These are phyloP conservation scores for Seriola quinqueradiata DNA, from an alignment of 2,113 vertebrate species.

Conservation along the genomic window DNA sequence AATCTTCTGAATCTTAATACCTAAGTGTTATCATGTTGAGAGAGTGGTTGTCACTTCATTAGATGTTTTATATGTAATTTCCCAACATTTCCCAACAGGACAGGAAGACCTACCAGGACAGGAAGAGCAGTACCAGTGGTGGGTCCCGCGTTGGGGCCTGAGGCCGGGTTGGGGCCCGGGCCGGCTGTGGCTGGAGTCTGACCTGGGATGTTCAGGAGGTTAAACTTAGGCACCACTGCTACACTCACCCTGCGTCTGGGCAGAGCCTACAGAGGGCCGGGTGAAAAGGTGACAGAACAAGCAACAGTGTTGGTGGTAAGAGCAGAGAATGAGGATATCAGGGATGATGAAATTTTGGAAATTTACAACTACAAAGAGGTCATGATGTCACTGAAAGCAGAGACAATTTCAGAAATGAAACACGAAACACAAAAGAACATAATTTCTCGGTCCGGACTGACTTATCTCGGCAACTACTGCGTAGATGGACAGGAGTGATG, in stretches of 20 bases:
- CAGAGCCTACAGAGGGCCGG: constrained; percentile 86
- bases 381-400: not conserved
- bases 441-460: not conserved
- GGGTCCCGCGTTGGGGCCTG: constrained; percentile 68
- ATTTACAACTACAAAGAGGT: not conserved
- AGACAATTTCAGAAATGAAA: not conserved
- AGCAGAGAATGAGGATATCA: not conserved
- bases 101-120: constrained; percentile 87
- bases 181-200: constrained; percentile 83
- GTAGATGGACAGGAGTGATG: not conserved
- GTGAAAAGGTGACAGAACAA: constrained; percentile 10
- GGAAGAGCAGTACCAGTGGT: constrained; percentile 81
- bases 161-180: constrained; percentile 74
- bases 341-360: not conserved
- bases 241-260: constrained; percentile 97
- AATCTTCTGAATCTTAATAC: not conserved
- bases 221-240: constrained; percentile 98
- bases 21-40: not conserved
- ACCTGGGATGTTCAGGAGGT: constrained; percentile 93
- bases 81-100: constrained; percentile 46
- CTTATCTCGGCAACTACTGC: not conserved
- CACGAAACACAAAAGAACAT: not conserved
- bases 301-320: not conserved
- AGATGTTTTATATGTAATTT: constrained; percentile 37
- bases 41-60: constrained; percentile 8